Percentiles rank a stretch among this genome's conserved stretches.
phyloP scores from a whole-genome alignment of 2,888 invertebrate species.

The Cephus pulcher region DNA sequence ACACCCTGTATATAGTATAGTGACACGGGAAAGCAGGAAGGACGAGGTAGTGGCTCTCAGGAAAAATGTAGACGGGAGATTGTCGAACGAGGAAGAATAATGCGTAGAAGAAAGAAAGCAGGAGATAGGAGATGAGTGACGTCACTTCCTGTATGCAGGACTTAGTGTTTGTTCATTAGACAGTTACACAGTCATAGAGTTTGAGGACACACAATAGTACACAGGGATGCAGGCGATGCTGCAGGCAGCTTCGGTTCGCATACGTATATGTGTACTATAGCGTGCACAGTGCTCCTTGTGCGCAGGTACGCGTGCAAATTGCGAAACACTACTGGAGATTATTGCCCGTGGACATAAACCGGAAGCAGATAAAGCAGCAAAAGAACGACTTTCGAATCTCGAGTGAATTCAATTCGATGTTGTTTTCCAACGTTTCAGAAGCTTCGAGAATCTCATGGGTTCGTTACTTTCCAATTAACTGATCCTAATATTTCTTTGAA shows the following conservation, averaged over 20 bases:
- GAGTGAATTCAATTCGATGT: background rate
- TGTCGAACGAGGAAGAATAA: background rate
- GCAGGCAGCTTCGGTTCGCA: background rate
- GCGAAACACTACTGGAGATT: background rate
- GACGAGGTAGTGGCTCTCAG: background rate
- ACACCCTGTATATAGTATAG: no score
- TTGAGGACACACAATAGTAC: background rate
- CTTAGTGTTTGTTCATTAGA: background rate
- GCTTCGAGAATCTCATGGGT: background rate
- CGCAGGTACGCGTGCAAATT: background rate
- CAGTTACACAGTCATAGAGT: background rate
- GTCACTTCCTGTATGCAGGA: background rate
- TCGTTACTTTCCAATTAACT: background rate
- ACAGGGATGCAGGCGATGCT: background rate
- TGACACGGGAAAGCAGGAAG: no score
- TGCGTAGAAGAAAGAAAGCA: background rate
- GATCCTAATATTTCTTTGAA: background rate
- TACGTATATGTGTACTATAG: background rate
- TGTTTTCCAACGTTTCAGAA: background rate
- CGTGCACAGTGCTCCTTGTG: background rate
- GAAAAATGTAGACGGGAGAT: background rate
- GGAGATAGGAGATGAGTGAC: no score
- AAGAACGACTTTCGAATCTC: background rate
- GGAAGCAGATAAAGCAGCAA: background rate
- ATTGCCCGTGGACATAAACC: background rate